Evolutionary conservation across 2,888 invertebrate genomes (phyloP).

Genomic region (Scaptomyza reducta): DNA sequence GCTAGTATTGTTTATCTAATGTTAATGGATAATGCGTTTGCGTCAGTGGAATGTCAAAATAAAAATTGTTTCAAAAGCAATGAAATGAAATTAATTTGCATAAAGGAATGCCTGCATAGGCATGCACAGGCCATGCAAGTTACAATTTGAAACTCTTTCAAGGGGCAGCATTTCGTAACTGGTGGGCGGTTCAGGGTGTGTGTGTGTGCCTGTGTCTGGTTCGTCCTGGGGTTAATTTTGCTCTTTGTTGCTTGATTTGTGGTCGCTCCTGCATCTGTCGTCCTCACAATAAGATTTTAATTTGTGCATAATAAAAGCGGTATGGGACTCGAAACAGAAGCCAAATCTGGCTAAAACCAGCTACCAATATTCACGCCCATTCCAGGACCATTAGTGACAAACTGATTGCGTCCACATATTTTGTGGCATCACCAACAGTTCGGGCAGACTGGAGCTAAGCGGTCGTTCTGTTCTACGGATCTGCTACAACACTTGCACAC

Average conservation of each 20-base stretch:
- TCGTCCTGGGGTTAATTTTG: constrained; percentile 46
- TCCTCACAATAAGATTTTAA: constrained; percentile 68
- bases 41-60: constrained; percentile 72
- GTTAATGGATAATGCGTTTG: constrained; percentile 55
- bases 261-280: constrained; percentile 36
- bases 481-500: constrained; percentile 18
- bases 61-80: constrained; percentile 73
- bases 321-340: constrained; percentile 43
- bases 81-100: constrained; percentile 81
- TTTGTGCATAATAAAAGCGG: constrained; percentile 60
- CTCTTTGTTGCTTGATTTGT: constrained; percentile 65
- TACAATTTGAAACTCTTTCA: constrained; percentile 30
- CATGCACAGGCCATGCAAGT: constrained; percentile 29
- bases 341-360: constrained; percentile 16
- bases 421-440: too few relatives aligned
- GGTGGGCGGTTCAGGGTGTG: constrained; percentile 5
- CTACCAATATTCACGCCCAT: constrained; percentile 28
- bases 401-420: constrained; percentile 14
- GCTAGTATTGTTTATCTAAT: constrained; percentile 63
- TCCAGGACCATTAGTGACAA: constrained; percentile 47
- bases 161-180: constrained; percentile 30
- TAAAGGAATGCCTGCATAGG: constrained; percentile 74
- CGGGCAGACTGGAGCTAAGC: constrained; percentile 1
- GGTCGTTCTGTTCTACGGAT: too few relatives aligned
- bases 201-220: neutral